Evolutionary conservation across 2,888 invertebrate genomes (phyloP).

Genomic region (Phyllotreta cruciferae): DNA sequence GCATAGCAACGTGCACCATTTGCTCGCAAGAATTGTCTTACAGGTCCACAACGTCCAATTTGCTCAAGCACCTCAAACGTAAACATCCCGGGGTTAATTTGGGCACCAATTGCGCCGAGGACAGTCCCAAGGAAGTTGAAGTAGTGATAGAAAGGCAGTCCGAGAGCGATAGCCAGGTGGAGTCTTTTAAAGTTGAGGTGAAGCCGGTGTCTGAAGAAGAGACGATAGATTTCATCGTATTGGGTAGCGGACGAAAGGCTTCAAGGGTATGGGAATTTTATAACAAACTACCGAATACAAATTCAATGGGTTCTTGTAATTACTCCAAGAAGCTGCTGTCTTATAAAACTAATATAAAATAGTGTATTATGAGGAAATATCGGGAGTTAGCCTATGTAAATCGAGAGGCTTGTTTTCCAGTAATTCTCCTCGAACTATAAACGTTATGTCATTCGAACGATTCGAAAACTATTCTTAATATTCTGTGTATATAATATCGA

Average conservation of each 20-base stretch:
- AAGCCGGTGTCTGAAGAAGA: conserved; percentile 15
- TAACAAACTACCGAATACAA: conserved; percentile 13
- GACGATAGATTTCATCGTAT: conserved; percentile 10
- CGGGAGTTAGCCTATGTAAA: no score
- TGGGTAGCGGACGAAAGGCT: not conserved
- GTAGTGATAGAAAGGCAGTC: conserved; percentile 24
- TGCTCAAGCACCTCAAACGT: conserved; percentile 23
- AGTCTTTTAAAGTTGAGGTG: conserved; percentile 25
- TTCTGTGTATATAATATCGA: no score
- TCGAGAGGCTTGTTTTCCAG: no score
- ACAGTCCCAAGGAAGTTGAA: conserved; percentile 15
- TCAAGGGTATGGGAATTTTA: conserved; percentile 10
- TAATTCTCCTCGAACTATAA: no score
- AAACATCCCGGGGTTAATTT: conserved; percentile 21
- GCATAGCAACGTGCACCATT: conserved; percentile 24
- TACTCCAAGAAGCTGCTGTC: conserved; percentile 9
- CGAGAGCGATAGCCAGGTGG: conserved; percentile 10
- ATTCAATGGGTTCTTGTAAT: conserved; percentile 18
- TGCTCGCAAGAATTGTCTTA: conserved; percentile 27
- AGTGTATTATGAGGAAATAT: no score
- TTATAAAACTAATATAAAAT: no score
- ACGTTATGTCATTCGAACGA: no score
- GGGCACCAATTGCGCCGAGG: conserved; percentile 1
- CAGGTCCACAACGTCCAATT: conserved; percentile 25
- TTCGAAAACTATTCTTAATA: no score